phyloP scores from a whole-genome alignment of 2,113 vertebrate species.

The Poeciliopsis occidentalis region DNA sequence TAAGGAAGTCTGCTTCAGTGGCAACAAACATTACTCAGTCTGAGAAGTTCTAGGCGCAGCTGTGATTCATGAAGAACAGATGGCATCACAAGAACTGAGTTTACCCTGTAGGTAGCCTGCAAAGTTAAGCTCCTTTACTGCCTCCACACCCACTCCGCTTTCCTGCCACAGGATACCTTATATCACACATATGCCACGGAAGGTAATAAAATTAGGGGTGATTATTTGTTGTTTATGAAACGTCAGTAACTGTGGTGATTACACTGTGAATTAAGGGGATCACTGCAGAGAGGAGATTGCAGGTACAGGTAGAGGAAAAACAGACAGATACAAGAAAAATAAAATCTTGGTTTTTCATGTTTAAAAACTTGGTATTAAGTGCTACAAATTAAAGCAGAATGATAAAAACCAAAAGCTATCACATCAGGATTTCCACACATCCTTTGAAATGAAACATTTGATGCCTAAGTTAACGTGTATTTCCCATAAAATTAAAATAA shows the following conservation, averaged over 20 bases:
- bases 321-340: neutral
- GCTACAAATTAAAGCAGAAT: neutral
- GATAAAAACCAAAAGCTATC: neutral
- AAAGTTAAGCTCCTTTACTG: conserved; percentile 46
- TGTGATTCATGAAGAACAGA: conserved; percentile 74
- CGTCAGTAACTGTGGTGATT: neutral
- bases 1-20: conserved; percentile 57
- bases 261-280: neutral
- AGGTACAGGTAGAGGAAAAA: neutral
- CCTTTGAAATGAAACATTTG: neutral
- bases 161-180: neutral
- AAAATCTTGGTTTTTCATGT: no score
- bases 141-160: neutral
- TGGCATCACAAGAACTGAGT: conserved; percentile 63
- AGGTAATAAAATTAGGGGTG: neutral
- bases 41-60: conserved; percentile 55
- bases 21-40: conserved; percentile 58
- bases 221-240: neutral
- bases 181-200: neutral
- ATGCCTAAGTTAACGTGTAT: neutral
- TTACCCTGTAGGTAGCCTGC: conserved; percentile 61
- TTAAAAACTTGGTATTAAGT: neutral
- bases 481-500: neutral
- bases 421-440: neutral
- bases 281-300: neutral